Conservation (phyloP, 2,113 vertebrate species). For the rat (Rattus norvegicus) region DNA sequence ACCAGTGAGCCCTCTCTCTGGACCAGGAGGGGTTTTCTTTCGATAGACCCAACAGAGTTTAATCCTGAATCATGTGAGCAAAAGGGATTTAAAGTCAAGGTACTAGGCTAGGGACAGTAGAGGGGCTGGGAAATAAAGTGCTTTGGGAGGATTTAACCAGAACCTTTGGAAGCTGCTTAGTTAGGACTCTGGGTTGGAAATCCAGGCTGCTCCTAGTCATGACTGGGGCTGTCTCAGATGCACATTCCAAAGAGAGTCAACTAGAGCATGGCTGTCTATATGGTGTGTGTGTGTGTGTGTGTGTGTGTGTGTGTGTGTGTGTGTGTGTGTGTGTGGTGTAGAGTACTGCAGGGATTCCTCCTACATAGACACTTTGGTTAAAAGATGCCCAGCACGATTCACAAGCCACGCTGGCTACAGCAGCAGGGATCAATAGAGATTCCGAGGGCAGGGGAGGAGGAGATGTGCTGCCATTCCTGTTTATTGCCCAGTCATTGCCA, state of each 20-base stretch:
- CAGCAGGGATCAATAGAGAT: background rate
- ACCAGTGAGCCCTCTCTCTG: background rate
- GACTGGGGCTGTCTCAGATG: background rate
- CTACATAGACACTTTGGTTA: background rate
- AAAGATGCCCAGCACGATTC: background rate
- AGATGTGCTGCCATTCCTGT: background rate
- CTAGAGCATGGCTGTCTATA: background rate
- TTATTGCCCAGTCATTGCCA: background rate
- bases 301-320: background rate
- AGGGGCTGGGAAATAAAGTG: background rate
- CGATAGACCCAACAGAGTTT: background rate
- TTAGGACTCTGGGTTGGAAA: no score
- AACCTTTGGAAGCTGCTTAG: background rate
- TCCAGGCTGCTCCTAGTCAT: accelerated
- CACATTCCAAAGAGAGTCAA: background rate
- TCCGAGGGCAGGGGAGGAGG: background rate
- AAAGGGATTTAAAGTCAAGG: background rate
- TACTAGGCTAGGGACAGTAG: background rate
- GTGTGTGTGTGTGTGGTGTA: background rate
- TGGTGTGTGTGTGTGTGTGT: background rate
- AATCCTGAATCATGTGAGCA: background rate
- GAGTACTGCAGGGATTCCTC: background rate
- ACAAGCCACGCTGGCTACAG: accelerated
- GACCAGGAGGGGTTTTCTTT: background rate
- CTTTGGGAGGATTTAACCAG: background rate